These are phyloP conservation scores for Vidua macroura DNA, from an alignment of 2,113 vertebrate genomes.

Conservation along the genomic window DNA sequence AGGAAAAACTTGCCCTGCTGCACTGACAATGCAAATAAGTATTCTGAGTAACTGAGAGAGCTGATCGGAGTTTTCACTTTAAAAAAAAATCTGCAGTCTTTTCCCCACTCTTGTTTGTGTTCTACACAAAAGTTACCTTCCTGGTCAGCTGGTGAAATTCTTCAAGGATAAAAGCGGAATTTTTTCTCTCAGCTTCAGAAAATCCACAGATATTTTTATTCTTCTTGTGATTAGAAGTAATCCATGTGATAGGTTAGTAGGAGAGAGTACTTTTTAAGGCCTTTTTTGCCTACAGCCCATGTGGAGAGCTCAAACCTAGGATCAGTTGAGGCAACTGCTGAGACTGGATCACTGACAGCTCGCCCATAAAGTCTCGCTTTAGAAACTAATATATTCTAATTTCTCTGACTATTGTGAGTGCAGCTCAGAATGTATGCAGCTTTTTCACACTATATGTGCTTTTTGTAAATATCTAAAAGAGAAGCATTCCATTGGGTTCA, in stretches of 20 bases:
- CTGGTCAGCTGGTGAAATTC: not conserved
- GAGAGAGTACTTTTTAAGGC: not conserved
- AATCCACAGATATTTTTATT: not conserved
- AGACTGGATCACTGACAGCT: not conserved
- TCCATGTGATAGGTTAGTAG: not conserved
- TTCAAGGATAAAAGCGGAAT: not conserved
- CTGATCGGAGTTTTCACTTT: not conserved
- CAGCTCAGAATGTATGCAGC: not conserved
- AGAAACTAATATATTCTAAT: not conserved
- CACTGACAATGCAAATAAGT: not conserved
- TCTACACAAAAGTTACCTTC: not conserved
- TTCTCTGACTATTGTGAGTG: constrained; percentile 26
- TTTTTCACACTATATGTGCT: not conserved
- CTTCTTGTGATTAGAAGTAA: not conserved
- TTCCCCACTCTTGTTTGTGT: not conserved
- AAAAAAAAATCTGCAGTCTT: not conserved
- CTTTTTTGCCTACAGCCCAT: not conserved
- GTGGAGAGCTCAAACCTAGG: not conserved
- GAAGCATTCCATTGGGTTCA: constrained; percentile 32
- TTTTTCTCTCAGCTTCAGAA: not conserved
- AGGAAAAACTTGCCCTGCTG: not conserved
- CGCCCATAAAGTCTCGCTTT: not conserved
- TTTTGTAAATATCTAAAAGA: constrained; percentile 36
- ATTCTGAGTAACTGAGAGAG: not conserved
- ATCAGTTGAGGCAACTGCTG: not conserved